A percentile compares a stretch with the other conserved stretches of the same genome.
Conservation (phyloP, 2,888 invertebrate genomes). For the Nomada lathburiana region DNA sequence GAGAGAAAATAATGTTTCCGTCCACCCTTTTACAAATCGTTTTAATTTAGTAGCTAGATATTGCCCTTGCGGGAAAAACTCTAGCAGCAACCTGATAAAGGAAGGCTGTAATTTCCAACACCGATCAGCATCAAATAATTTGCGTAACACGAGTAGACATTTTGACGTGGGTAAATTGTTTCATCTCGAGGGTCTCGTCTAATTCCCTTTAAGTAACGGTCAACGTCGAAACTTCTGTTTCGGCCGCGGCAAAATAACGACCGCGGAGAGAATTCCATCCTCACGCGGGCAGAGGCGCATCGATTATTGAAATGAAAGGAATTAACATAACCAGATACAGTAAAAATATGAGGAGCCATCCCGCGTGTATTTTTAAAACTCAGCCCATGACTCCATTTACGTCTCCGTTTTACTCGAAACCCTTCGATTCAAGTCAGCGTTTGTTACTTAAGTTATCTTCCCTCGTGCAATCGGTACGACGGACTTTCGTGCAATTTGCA, state of each 20-base stretch:
- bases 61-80: no score
- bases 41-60: no score
- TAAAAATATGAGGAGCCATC: conserved; percentile 29
- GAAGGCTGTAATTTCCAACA: not conserved
- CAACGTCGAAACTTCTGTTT: conserved; percentile 9
- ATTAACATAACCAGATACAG: conserved; percentile 54
- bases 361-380: conserved; percentile 29
- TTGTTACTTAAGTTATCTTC: not conserved
- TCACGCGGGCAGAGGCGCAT: not conserved
- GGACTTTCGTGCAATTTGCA: conserved; percentile 22
- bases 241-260: not conserved
- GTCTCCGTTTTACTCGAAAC: not conserved
- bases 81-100: not conserved
- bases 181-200: not conserved
- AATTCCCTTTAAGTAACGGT: conserved; percentile 32
- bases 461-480: not conserved
- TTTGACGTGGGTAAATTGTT: conserved; percentile 15
- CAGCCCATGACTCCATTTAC: conserved; percentile 12
- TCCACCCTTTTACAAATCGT: no score
- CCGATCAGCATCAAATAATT: not conserved
- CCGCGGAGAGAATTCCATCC: not conserved
- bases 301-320: not conserved
- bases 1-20: no score
- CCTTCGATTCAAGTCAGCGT: not conserved
- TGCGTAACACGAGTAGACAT: no score